phyloP scores from a whole-genome alignment of 2,888 invertebrate species.

The Neocrepidodera transversa region DNA sequence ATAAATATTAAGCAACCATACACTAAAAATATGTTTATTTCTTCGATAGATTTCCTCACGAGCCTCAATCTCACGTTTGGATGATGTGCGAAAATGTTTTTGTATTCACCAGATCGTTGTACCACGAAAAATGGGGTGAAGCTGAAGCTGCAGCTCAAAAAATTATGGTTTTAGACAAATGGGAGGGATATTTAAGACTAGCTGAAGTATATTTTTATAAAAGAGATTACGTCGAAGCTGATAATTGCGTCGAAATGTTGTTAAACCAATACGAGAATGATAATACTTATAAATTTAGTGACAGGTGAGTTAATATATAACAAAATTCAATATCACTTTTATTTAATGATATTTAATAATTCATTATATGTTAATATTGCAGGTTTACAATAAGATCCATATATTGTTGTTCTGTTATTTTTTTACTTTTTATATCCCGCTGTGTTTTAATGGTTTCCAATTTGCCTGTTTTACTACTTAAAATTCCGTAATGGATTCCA shows the following conservation, averaged over 20 bases:
- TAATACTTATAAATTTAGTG: slow-evolving; percentile 62
- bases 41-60: slow-evolving; percentile 68
- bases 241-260: slow-evolving; percentile 62
- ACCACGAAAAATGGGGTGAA: slow-evolving; percentile 71
- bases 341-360: too few species aligned
- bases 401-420: too few species aligned
- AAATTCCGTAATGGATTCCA: too few species aligned
- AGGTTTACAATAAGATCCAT: too few species aligned
- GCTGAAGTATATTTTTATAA: slow-evolving; percentile 67
- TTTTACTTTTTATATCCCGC: too few species aligned
- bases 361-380: too few species aligned
- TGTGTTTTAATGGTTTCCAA: too few species aligned
- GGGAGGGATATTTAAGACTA: slow-evolving; percentile 69
- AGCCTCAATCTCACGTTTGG: slow-evolving; percentile 70
- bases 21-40: too few species aligned
- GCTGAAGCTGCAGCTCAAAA: slow-evolving; percentile 74
- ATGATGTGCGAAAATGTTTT: slow-evolving; percentile 70
- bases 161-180: slow-evolving; percentile 70
- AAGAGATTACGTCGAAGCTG: slow-evolving; percentile 60
- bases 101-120: slow-evolving; percentile 54
- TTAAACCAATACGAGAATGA: slow-evolving; percentile 64
- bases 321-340: too few species aligned
- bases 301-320: slow-evolving; percentile 58
- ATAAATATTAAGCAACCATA: too few species aligned
- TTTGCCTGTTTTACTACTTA: too few species aligned